Conservation (phyloP, 2,888 invertebrate genomes). For the Acrobasis suavella region DNA sequence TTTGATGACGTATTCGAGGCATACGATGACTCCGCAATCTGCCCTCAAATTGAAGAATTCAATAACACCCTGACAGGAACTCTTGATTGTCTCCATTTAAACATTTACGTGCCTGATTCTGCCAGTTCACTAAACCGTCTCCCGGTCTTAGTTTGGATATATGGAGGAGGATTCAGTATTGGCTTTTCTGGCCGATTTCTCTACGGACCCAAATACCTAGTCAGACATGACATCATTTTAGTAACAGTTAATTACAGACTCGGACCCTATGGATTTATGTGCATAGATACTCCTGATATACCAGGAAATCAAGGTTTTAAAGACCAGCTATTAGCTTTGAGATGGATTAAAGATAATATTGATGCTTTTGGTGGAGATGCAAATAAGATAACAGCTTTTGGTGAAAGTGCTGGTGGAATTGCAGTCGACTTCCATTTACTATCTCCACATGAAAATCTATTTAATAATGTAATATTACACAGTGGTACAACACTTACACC, state of each 20-base stretch:
- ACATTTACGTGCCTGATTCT: conserved; percentile 48
- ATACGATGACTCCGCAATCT: conserved; percentile 46
- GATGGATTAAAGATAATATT: conserved; percentile 57
- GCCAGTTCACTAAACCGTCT: conserved; percentile 42
- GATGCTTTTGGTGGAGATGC: conserved; percentile 56
- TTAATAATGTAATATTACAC: conserved; percentile 50
- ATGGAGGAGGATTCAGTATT: conserved; percentile 49
- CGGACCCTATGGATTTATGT: conserved; percentile 61
- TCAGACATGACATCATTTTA: conserved; percentile 53
- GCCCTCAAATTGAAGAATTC: conserved; percentile 51
- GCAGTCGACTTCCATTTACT: conserved; percentile 53
- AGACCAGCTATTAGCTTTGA: conserved; percentile 53
- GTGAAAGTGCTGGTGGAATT: conserved; percentile 52
- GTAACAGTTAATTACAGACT: conserved; percentile 53
- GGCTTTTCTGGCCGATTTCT: conserved; percentile 39
- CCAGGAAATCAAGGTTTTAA: conserved; percentile 63
- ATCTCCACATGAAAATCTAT: conserved; percentile 46
- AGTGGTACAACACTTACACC: conserved; percentile 47
- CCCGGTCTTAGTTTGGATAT: conserved; percentile 55
- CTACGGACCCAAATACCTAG: conserved; percentile 47
- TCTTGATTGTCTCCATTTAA: conserved; percentile 52
- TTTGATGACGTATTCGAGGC: conserved; percentile 51
- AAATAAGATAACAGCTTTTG: conserved; percentile 51
- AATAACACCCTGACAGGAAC: conserved; percentile 39
- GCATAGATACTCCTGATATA: conserved; percentile 48